phyloP scores from a whole-genome alignment of 2,113 vertebrate species.

The human (Homo sapiens) region DNA sequence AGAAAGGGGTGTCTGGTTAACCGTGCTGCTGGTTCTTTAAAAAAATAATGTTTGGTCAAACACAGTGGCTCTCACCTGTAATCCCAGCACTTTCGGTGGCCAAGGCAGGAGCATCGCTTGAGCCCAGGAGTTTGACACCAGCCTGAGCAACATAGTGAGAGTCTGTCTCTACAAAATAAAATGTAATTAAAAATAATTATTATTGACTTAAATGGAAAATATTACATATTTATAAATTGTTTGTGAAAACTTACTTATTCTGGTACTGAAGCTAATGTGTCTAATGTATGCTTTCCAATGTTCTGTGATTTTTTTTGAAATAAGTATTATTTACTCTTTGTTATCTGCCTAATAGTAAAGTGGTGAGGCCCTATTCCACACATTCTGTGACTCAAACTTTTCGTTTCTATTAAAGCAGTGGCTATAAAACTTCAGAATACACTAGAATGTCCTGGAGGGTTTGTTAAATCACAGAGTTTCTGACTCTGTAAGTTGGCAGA shows the following conservation, averaged over 20 bases:
- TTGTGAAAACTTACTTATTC: background rate
- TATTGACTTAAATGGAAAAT: background rate
- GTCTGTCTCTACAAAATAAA: too few species aligned
- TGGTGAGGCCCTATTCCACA: fast-evolving
- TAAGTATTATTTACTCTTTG: too few species aligned
- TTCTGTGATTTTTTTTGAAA: background rate
- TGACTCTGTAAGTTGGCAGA: background rate
- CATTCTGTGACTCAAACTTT: too few species aligned
- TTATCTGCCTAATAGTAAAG: background rate
- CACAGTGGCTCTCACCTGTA: too few species aligned
- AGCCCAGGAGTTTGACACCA: too few species aligned
- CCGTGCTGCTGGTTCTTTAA: background rate
- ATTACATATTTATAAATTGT: background rate
- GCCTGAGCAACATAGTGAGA: too few species aligned
- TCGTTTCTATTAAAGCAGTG: background rate
- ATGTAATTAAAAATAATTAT: too few species aligned
- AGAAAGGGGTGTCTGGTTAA: background rate
- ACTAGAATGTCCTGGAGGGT: background rate
- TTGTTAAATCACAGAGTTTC: background rate
- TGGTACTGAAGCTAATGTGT: background rate
- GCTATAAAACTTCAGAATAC: fast-evolving
- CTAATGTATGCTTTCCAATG: too few species aligned
- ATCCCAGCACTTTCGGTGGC: too few species aligned
- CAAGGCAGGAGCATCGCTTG: too few species aligned
- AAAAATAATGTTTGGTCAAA: background rate